phyloP scores from a whole-genome alignment of 1,140 invertebrate species.

The Drosophila navojoa region DNA sequence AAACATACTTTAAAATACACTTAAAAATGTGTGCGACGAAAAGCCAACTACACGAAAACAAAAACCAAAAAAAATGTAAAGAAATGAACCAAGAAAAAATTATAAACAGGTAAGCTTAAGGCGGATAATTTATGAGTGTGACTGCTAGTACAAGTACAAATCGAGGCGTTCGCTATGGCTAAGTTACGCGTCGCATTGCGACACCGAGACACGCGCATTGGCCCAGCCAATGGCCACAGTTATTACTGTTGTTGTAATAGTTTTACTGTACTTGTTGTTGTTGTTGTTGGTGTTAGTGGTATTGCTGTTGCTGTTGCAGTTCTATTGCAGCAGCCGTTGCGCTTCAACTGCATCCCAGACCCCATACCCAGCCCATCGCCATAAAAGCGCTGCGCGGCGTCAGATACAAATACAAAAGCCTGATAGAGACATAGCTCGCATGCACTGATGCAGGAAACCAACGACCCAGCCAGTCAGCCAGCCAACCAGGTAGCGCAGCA shows the following conservation, averaged over 20 bases:
- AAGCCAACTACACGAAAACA: conserved; percentile 13
- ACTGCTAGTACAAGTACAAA: conserved; percentile 17
- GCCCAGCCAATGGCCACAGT: conserved; percentile 31
- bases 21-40: conserved; percentile 71
- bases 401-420: conserved; percentile 45
- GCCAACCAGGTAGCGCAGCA: conserved; percentile 24
- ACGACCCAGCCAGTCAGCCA: conserved; percentile 16
- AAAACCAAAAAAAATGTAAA: conserved; percentile 16
- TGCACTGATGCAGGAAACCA: conserved; percentile 39
- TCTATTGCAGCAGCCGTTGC: conserved; percentile 25
- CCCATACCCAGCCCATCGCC: conserved; percentile 7
- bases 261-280: conserved; percentile 26
- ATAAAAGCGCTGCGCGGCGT: conserved; percentile 25
- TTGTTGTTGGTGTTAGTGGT: too few species aligned
- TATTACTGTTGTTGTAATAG: conserved; percentile 23
- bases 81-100: conserved; percentile 13
- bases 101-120: conserved; percentile 5
- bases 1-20: conserved; percentile 62
- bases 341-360: conserved; percentile 3
- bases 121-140: neutral
- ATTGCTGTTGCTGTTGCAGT: conserved; percentile 1
- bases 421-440: conserved; percentile 51
- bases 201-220: conserved; percentile 51
- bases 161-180: conserved; percentile 29
- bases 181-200: conserved; percentile 64